Conservation (phyloP, 1,140 invertebrate genomes). For the Drosophila sproati region DNA sequence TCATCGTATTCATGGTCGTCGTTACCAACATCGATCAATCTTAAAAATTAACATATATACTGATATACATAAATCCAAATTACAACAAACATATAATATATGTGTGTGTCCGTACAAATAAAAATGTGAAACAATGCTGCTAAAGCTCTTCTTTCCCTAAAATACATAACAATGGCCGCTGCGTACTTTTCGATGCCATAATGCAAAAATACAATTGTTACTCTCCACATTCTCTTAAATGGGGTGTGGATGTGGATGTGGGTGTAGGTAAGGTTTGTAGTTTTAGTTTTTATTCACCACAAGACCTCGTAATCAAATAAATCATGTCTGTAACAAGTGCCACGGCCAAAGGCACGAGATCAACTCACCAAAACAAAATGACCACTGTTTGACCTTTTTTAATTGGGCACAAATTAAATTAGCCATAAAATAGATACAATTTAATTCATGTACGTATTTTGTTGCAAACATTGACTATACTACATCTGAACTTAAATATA, state of each 20-base stretch:
- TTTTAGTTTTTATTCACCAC: constrained; percentile 3
- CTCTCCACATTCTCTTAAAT: neutral
- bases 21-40: constrained; percentile 81
- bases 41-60: constrained; percentile 12
- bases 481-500: constrained; percentile 19
- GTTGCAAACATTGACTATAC: constrained; percentile 29
- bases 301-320: constrained; percentile 49
- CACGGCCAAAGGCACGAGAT: constrained; percentile 62
- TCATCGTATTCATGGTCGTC: constrained; percentile 84
- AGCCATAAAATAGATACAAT: constrained; percentile 78
- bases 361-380: constrained; percentile 49
- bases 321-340: constrained; percentile 54
- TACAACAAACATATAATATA: neutral
- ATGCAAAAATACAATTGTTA: neutral
- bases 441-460: constrained; percentile 65
- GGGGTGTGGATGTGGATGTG: neutral
- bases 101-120: neutral
- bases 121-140: neutral
- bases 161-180: constrained; percentile 24
- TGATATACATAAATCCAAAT: neutral
- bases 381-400: constrained; percentile 73
- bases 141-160: neutral
- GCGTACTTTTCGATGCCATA: neutral
- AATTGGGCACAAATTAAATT: constrained; percentile 82
- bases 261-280: constrained; percentile 8